phyloP scores from a whole-genome alignment of 2,888 invertebrate genomes.

The Helleia helle region DNA sequence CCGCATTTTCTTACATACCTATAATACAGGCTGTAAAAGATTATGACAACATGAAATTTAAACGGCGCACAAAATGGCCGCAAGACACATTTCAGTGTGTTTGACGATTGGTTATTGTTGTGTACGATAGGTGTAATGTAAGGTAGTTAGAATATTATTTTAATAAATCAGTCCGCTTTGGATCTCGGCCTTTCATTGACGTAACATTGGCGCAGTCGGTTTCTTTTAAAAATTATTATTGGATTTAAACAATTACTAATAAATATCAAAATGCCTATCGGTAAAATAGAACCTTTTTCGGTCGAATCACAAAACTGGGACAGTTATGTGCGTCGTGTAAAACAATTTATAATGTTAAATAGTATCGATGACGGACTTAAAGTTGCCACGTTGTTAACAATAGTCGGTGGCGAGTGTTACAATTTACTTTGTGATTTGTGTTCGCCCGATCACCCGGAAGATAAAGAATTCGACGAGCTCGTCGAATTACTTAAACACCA shows the following conservation, averaged over 20 bases:
- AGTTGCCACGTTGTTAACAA: not conserved
- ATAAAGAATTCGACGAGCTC: constrained; percentile 4
- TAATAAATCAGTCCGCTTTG: not conserved
- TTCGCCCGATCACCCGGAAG: constrained; percentile 1
- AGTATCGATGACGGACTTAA: constrained; percentile 1
- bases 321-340: not conserved
- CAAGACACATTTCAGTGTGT: too few relatives aligned
- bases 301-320: not conserved
- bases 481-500: constrained; percentile 13
- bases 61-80: too few relatives aligned
- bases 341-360: constrained; percentile 13
- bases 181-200: not conserved
- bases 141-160: not conserved
- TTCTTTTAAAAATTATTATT: not conserved
- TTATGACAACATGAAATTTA: too few relatives aligned
- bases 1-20: too few relatives aligned
- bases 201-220: not conserved
- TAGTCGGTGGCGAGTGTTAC: not conserved
- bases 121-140: not conserved
- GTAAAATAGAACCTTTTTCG: not conserved
- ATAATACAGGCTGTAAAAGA: too few relatives aligned
- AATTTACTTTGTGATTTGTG: constrained; percentile 3
- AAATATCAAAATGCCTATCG: not conserved
- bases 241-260: too few relatives aligned
- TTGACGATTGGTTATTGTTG: too few relatives aligned